phyloP scores from a whole-genome alignment of 2,797 vertebrate genomes.

The Trematomus bernacchii region DNA sequence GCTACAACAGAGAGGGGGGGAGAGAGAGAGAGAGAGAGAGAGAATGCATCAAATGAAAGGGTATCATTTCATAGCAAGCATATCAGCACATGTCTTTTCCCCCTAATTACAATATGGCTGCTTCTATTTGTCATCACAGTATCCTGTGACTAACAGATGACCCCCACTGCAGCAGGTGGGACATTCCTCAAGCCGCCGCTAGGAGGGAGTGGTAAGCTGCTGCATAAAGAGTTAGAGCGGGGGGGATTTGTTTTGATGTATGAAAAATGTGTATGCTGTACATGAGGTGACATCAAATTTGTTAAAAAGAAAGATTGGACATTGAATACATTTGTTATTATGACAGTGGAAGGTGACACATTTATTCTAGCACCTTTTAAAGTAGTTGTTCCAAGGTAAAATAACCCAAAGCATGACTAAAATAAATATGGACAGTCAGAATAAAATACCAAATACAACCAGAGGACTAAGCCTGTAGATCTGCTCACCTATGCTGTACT shows the following conservation, averaged over 20 bases:
- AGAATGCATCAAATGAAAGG: constrained; percentile 56
- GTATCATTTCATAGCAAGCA: constrained; percentile 68
- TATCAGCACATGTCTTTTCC: constrained; percentile 78
- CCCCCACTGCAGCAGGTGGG: constrained; percentile 69
- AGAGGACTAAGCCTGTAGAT: neutral
- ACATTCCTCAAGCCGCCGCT: constrained; percentile 68
- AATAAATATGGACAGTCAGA: neutral
- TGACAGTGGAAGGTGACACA: too few relatives aligned
- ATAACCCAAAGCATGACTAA: neutral
- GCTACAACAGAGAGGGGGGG: constrained; percentile 74
- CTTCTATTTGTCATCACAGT: constrained; percentile 82
- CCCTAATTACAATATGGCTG: constrained; percentile 82
- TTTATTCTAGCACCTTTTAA: neutral
- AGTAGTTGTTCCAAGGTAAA: neutral
- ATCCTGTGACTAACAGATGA: constrained; percentile 81
- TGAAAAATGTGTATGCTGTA: neutral
- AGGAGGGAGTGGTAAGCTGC: constrained; percentile 76
- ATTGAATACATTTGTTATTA: neutral
- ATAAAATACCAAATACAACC: neutral
- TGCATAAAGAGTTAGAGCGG: neutral
- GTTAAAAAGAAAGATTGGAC: neutral
- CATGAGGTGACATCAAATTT: constrained; percentile 5
- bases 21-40: constrained; percentile 13
- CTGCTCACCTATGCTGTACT: constrained; percentile 85
- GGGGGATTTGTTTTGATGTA: constrained; percentile 5